These are phyloP conservation scores for Phymatocera aterrima DNA, from an alignment of 2,888 invertebrate species.

Conservation along the genomic window DNA sequence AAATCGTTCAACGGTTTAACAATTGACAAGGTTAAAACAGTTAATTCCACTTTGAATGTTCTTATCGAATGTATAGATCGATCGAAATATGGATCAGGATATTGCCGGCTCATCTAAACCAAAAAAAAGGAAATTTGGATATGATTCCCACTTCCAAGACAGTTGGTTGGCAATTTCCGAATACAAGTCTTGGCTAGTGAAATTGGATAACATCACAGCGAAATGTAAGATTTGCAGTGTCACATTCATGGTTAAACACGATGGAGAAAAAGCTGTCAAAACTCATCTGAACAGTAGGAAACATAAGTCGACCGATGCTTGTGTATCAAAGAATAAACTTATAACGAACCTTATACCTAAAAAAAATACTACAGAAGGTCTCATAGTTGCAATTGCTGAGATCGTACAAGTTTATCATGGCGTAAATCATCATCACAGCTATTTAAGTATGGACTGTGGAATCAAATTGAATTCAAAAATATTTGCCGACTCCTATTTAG, in stretches of 20 bases:
- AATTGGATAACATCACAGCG: background rate
- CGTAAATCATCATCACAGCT: slow-evolving; percentile 56
- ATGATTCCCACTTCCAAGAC: slow-evolving; percentile 23
- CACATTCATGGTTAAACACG: slow-evolving; percentile 7
- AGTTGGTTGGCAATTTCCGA: background rate
- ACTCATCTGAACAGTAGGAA: slow-evolving; percentile 23
- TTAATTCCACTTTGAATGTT: slow-evolving; percentile 16
- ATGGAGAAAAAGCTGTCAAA: slow-evolving; percentile 7
- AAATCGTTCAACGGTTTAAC: slow-evolving; percentile 12
- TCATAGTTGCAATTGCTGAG: slow-evolving; percentile 55
- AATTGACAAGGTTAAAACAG: slow-evolving; percentile 20
- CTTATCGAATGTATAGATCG: slow-evolving; percentile 1
- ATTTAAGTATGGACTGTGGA: slow-evolving; percentile 55
- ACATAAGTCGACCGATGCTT: slow-evolving; percentile 19
- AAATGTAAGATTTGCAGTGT: slow-evolving; percentile 24
- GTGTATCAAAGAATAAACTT: slow-evolving; percentile 43
- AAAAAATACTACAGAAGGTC: slow-evolving; percentile 49
- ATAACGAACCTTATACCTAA: slow-evolving; percentile 45
- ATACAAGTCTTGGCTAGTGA: slow-evolving; percentile 10
- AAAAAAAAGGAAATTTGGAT: slow-evolving; percentile 26
- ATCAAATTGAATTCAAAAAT: slow-evolving; percentile 51
- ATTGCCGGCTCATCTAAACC: slow-evolving; percentile 10
- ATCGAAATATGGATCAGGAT: background rate
- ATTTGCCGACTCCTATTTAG: slow-evolving; percentile 53
- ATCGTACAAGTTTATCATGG: slow-evolving; percentile 55